Evolutionary conservation across 2,113 vertebrate genomes (phyloP).

Genomic region (Oryzias melastigma): DNA sequence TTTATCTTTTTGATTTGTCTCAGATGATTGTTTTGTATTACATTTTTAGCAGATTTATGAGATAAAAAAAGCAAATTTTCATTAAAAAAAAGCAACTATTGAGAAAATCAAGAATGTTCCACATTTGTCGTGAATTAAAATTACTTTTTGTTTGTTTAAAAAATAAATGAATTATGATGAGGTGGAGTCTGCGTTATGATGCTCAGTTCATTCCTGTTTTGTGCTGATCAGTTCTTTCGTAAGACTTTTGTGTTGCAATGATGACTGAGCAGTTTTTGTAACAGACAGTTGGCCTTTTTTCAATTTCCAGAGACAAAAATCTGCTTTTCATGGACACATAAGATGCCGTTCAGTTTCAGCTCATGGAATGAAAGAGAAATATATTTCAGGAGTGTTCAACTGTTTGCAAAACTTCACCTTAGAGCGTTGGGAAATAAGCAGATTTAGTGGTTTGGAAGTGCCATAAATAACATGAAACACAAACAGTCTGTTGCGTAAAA

Average conservation of each 20-base stretch:
- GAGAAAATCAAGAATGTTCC: no score
- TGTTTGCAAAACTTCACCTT: no score
- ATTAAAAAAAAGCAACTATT: no score
- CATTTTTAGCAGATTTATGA: no score
- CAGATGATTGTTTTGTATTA: neutral
- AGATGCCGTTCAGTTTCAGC: no score
- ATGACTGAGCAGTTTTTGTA: neutral
- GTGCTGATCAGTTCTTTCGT: neutral
- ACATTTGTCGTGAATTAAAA: no score
- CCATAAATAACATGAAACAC: neutral
- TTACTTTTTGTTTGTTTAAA: no score
- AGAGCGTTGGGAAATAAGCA: neutral
- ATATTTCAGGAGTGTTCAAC: no score
- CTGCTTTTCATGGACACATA: no score
- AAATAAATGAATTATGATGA: neutral
- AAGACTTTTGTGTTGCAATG: neutral
- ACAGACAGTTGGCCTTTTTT: neutral
- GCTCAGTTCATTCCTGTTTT: neutral
- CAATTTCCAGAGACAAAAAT: neutral
- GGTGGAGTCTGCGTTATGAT: neutral
- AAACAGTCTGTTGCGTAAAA: neutral
- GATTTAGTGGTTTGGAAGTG: neutral
- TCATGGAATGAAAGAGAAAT: no score
- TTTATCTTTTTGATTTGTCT: no score
- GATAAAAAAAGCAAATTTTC: no score